Evolutionary conservation across 1,140 invertebrate genomes (phyloP).

Genomic region (Theocolax elegans): DNA sequence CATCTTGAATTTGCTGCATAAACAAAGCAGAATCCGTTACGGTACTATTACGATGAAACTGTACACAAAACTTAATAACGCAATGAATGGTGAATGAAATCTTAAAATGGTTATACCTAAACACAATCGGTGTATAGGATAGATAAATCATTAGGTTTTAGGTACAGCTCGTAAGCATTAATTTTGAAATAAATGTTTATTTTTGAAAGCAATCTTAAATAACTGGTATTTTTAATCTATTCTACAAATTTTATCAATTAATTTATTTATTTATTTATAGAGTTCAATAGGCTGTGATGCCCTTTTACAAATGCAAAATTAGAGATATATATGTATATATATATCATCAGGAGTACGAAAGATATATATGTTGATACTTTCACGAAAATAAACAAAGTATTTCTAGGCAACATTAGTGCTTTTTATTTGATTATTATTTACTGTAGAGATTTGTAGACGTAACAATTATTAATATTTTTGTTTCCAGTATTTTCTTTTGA

Average conservation of each 20-base stretch:
- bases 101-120: constrained; percentile 55
- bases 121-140: constrained; percentile 57
- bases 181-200: constrained; percentile 67
- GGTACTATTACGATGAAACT: constrained; percentile 46
- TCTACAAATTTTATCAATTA: constrained; percentile 31
- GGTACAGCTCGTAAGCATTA: constrained; percentile 63
- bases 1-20: constrained; percentile 45
- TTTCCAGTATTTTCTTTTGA: too few species aligned
- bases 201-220: constrained; percentile 63
- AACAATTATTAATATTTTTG: neutral
- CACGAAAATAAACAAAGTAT: constrained; percentile 35
- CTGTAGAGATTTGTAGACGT: neutral
- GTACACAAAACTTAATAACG: constrained; percentile 50
- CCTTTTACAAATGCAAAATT: constrained; percentile 26
- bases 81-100: constrained; percentile 40
- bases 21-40: constrained; percentile 48
- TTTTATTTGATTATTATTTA: constrained; percentile 10
- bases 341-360: constrained; percentile 21
- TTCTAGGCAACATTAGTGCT: constrained; percentile 15
- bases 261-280: constrained; percentile 38
- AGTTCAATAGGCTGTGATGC: constrained; percentile 38
- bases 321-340: too few species aligned
- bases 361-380: constrained; percentile 23
- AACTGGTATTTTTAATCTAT: constrained; percentile 40
- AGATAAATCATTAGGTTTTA: constrained; percentile 58